Evolutionary conservation across 2,797 vertebrate genomes (phyloP).

Genomic region (Calcarius lapponicus): DNA sequence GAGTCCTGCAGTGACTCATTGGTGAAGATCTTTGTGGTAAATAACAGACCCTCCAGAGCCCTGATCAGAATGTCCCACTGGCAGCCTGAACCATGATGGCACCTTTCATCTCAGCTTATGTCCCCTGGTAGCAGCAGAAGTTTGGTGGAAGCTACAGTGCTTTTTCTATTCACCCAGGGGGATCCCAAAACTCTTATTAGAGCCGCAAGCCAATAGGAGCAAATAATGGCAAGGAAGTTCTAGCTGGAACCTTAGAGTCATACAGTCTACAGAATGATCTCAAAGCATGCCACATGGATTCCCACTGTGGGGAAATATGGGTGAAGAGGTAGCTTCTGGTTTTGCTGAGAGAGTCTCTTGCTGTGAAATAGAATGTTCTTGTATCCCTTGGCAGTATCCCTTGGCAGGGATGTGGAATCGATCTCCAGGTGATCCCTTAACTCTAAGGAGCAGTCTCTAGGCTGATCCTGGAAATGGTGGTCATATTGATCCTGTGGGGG

Average conservation of each 20-base stretch:
- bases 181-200: constrained; percentile 14
- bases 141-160: constrained; percentile 2
- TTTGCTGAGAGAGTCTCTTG: background rate
- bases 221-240: constrained; percentile 37
- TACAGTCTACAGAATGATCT: constrained; percentile 26
- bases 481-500: background rate
- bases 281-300: background rate
- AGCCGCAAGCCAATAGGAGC: constrained; percentile 27
- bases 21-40: background rate
- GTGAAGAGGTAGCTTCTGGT: background rate
- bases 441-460: background rate
- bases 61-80: background rate
- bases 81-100: background rate
- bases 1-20: background rate
- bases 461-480: background rate
- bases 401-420: accelerated
- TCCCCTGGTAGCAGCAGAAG: background rate
- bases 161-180: constrained; percentile 14
- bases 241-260: constrained; percentile 16
- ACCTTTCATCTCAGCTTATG: constrained; percentile 38
- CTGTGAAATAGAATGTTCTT: background rate
- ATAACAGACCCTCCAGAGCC: background rate
- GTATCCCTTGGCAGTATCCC: background rate
- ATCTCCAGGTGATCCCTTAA: background rate
- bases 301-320: background rate